Conservation (phyloP, 2,797 vertebrate species). For the Coccyzus lansbergi region DNA sequence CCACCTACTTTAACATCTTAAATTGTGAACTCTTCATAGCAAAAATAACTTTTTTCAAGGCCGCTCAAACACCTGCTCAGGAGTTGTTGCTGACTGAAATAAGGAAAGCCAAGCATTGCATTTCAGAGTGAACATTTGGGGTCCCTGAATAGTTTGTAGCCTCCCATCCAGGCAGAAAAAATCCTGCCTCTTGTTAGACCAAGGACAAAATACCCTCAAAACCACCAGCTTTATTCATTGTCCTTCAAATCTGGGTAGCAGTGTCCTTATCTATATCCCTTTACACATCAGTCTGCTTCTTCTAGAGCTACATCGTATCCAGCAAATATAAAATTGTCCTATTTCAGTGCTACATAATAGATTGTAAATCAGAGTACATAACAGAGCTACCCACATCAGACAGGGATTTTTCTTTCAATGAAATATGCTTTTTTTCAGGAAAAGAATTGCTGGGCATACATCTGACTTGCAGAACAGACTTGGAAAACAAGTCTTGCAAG, state of each 20-base stretch:
- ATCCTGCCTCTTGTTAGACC: not conserved
- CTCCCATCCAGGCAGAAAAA: not conserved
- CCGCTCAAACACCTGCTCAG: too few relatives aligned
- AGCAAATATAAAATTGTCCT: not conserved
- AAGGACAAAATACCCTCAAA: not conserved
- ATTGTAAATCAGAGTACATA: not conserved
- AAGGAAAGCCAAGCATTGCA: not conserved
- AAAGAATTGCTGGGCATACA: not conserved
- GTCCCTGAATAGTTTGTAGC: too few relatives aligned
- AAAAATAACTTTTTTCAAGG: not conserved
- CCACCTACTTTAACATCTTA: not conserved
- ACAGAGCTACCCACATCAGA: not conserved
- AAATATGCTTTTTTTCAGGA: accelerated
- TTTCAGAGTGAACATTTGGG: too few relatives aligned
- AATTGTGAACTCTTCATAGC: not conserved
- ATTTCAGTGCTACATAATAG: not conserved
- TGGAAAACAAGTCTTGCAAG: too few relatives aligned
- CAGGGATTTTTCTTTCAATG: not conserved
- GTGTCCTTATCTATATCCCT: not conserved
- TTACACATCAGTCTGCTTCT: not conserved
- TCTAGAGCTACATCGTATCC: not conserved
- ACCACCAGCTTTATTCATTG: not conserved
- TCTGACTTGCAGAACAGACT: not conserved
- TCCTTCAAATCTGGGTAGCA: not conserved
- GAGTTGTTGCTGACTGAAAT: not conserved